phyloP scores from a whole-genome alignment of 2,797 vertebrate genomes.

The Labroides dimidiatus region DNA sequence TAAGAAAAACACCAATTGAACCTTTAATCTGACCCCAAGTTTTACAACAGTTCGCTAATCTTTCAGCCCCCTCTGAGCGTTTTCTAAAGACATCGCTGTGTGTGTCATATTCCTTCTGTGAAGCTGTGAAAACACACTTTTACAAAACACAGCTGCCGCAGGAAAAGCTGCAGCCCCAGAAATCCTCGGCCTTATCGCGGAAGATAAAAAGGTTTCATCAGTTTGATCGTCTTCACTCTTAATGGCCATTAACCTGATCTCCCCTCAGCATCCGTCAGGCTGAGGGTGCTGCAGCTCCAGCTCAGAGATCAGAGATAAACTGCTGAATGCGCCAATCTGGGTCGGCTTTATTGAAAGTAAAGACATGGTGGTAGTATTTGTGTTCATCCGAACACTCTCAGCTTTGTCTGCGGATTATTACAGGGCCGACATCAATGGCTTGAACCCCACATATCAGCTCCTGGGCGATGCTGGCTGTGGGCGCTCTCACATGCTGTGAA shows the following conservation, averaged over 20 bases:
- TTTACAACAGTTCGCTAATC: neutral
- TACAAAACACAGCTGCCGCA: slow-evolving; percentile 21
- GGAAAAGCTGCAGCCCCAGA: slow-evolving; percentile 14
- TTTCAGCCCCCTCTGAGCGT: neutral
- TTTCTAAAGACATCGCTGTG: neutral
- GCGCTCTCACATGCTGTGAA: slow-evolving; percentile 76
- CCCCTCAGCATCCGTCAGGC: slow-evolving; percentile 67
- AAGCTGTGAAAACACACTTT: slow-evolving; percentile 21
- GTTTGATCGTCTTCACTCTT: slow-evolving; percentile 52
- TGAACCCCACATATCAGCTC: slow-evolving; percentile 68
- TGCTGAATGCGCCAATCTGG: slow-evolving; percentile 61
- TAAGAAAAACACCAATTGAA: neutral
- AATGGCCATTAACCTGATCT: slow-evolving; percentile 77
- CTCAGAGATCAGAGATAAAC: slow-evolving; percentile 73
- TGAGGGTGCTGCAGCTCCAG: slow-evolving; percentile 71
- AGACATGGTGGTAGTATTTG: slow-evolving; percentile 82
- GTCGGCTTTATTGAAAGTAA: slow-evolving; percentile 66
- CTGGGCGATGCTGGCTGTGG: slow-evolving; percentile 74
- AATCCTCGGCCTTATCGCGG: slow-evolving; percentile 43
- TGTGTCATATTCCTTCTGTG: neutral
- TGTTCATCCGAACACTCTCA: slow-evolving; percentile 71
- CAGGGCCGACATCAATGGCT: slow-evolving; percentile 70
- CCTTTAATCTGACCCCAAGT: neutral
- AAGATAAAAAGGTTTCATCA: slow-evolving; percentile 62
- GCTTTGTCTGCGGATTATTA: slow-evolving; percentile 68